Percentiles rank a stretch among this genome's conserved stretches.
Evolutionary conservation across 2,888 invertebrate genomes (phyloP).

Genomic region (Cremastinae sp.): DNA sequence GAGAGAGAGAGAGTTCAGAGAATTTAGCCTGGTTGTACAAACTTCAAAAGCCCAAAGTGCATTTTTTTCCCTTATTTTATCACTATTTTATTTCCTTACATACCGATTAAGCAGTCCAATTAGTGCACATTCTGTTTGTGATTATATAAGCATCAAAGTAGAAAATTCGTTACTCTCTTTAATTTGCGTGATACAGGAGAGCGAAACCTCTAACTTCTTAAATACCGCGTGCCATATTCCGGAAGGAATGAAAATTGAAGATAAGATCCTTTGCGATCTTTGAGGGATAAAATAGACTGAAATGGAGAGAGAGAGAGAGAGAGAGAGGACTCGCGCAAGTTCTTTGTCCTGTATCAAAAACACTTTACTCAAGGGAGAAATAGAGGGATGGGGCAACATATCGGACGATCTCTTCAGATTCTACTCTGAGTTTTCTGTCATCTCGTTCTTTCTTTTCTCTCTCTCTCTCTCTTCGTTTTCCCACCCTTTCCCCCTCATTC

Average conservation of each 20-base stretch:
- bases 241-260: background rate
- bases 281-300: background rate
- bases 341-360: conserved; percentile 47
- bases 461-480: background rate
- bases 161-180: no score
- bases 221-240: background rate
- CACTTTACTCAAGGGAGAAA: conserved; percentile 36
- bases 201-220: no score
- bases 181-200: no score
- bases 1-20: no score
- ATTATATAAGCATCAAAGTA: no score
- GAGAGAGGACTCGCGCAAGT: conserved; percentile 23
- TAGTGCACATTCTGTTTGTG: no score
- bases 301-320: background rate
- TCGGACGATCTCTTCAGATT: conserved; percentile 43
- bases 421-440: conserved; percentile 43
- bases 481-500: background rate
- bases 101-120: no score
- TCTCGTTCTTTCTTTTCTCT: conserved; percentile 8
- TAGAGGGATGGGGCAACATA: conserved; percentile 10
- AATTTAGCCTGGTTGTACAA: no score
- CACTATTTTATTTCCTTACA: no score
- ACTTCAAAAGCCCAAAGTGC: no score
- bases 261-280: background rate
- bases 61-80: no score